Conservation (phyloP, 2,113 vertebrate species). For the Dasyprocta punctata region DNA sequence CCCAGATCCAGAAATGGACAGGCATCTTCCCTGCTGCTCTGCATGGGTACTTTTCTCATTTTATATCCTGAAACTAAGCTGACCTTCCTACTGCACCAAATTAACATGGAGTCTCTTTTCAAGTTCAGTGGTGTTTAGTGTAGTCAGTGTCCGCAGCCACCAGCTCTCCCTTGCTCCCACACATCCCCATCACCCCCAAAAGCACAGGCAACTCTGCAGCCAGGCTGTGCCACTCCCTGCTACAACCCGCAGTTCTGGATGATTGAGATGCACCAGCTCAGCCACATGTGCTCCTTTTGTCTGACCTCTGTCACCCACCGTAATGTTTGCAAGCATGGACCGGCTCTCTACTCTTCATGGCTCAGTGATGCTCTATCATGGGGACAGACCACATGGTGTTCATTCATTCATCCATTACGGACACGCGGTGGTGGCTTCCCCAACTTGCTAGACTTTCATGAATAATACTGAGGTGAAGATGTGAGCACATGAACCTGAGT, state of each 20-base stretch:
- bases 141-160: not conserved
- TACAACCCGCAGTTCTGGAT: not conserved
- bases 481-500: accelerated
- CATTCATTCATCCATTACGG: not conserved
- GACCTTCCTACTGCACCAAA: not conserved
- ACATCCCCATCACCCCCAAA: not conserved
- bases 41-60: too few species aligned
- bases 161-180: accelerated
- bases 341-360: too few species aligned
- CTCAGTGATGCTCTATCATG: accelerated
- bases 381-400: accelerated
- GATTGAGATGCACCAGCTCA: not conserved
- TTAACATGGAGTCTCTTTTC: not conserved
- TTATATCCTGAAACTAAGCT: not conserved
- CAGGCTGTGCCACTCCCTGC: too few species aligned
- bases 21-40: too few species aligned
- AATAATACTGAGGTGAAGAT: accelerated
- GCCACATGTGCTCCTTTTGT: not conserved
- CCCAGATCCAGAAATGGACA: not conserved
- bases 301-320: not conserved
- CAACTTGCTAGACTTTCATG: not conserved
- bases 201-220: not conserved
- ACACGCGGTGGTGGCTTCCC: accelerated
- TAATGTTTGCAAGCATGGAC: accelerated
- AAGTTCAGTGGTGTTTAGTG: not conserved